Conservation (phyloP, 1,140 invertebrate genomes). For the Caenorhabditis inopinata region DNA sequence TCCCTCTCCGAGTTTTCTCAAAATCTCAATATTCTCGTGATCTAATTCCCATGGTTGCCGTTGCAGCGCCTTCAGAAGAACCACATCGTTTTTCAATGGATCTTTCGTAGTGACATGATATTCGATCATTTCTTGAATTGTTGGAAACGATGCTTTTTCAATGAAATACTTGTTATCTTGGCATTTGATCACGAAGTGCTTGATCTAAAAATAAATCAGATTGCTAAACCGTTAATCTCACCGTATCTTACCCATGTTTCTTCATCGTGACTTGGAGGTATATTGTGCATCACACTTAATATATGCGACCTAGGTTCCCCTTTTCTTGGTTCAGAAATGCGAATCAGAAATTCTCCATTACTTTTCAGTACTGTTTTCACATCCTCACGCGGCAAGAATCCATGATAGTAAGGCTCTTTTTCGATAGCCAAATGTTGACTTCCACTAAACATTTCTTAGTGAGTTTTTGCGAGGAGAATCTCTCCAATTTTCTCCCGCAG, state of each 20-base stretch:
- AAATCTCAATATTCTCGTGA: conserved; percentile 40
- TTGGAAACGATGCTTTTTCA: conserved; percentile 32
- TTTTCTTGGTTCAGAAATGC: conserved; percentile 32
- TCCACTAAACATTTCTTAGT: too few species aligned
- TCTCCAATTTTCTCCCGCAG: too few species aligned
- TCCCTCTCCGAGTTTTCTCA: conserved; percentile 51
- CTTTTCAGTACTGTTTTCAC: conserved; percentile 34
- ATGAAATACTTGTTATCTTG: conserved; percentile 31
- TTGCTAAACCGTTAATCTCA: background rate
- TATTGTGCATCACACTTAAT: conserved; percentile 35
- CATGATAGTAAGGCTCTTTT: conserved; percentile 41
- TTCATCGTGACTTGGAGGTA: background rate
- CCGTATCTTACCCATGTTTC: background rate
- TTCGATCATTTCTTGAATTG: conserved; percentile 35
- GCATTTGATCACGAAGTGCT: conserved; percentile 43
- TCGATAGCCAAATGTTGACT: background rate
- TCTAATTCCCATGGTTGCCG: conserved; percentile 50
- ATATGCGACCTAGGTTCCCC: conserved; percentile 9
- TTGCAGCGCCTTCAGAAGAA: conserved; percentile 14
- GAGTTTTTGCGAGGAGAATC: too few species aligned
- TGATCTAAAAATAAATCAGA: conserved; percentile 9
- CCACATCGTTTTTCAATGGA: background rate
- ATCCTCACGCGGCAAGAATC: conserved; percentile 43
- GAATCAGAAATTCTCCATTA: conserved; percentile 45
- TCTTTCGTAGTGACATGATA: conserved; percentile 31